phyloP scores from a whole-genome alignment of 2,113 vertebrate genomes.

The Apodemus speciosus region DNA sequence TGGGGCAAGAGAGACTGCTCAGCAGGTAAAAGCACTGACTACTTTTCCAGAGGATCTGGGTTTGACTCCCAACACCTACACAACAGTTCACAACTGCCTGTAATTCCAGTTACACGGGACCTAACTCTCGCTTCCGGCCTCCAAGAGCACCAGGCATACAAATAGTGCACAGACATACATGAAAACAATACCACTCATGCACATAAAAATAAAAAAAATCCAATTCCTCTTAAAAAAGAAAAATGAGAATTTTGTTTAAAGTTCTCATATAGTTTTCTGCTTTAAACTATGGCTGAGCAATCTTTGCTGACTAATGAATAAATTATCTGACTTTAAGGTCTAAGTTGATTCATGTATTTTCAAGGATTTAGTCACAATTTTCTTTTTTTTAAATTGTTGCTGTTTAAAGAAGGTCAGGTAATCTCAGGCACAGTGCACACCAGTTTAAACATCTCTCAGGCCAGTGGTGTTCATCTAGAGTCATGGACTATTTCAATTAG shows the following conservation, averaged over 20 bases:
- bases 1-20: neutral
- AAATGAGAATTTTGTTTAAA: neutral
- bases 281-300: slow-evolving; percentile 21
- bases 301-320: slow-evolving; percentile 34
- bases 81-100: neutral
- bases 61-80: neutral
- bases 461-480: neutral
- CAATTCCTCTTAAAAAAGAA: neutral
- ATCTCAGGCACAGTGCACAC: neutral
- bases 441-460: neutral
- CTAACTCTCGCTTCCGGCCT: neutral
- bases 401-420: neutral
- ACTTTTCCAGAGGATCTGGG: neutral
- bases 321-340: slow-evolving; percentile 42
- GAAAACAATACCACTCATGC: neutral
- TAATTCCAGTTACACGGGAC: neutral
- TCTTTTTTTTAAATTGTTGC: neutral
- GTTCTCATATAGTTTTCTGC: neutral
- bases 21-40: neutral
- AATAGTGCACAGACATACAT: neutral
- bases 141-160: neutral
- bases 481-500: neutral
- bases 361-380: neutral
- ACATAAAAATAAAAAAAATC: neutral
- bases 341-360: neutral